These are phyloP conservation scores for Clamator glandarius DNA, from an alignment of 2,797 vertebrate species.

Conservation along the genomic window DNA sequence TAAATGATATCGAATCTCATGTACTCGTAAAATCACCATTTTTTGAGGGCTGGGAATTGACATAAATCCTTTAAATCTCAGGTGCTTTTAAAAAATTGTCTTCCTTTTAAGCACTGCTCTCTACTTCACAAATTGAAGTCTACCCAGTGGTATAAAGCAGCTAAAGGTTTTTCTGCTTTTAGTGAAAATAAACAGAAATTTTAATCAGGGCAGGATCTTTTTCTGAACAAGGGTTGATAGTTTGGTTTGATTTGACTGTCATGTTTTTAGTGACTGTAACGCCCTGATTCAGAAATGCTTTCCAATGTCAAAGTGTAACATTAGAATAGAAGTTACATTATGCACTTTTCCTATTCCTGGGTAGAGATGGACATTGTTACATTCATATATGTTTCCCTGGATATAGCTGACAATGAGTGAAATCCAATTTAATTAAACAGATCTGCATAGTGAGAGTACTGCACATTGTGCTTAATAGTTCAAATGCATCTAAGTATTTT, in stretches of 20 bases:
- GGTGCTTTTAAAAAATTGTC: background rate
- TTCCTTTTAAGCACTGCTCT: background rate
- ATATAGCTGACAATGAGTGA: background rate
- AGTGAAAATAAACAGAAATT: background rate
- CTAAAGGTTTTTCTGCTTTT: background rate
- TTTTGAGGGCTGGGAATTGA: background rate
- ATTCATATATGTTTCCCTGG: fast-evolving
- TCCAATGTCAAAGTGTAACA: background rate
- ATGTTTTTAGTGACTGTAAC: background rate
- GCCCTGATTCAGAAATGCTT: background rate
- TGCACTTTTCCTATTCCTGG: background rate
- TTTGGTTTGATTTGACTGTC: background rate
- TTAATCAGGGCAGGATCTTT: background rate
- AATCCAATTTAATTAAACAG: background rate
- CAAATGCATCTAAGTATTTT: background rate
- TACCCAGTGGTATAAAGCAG: background rate
- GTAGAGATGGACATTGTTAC: background rate
- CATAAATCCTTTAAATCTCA: background rate
- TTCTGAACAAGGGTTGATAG: background rate
- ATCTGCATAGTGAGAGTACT: background rate
- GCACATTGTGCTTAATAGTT: background rate
- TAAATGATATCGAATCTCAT: background rate
- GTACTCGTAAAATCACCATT: background rate
- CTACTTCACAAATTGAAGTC: background rate
- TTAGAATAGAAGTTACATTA: fast-evolving